Base-by-base conservation (phyloP, 2,797 vertebrate genomes). In the Tinamus major region DNA sequence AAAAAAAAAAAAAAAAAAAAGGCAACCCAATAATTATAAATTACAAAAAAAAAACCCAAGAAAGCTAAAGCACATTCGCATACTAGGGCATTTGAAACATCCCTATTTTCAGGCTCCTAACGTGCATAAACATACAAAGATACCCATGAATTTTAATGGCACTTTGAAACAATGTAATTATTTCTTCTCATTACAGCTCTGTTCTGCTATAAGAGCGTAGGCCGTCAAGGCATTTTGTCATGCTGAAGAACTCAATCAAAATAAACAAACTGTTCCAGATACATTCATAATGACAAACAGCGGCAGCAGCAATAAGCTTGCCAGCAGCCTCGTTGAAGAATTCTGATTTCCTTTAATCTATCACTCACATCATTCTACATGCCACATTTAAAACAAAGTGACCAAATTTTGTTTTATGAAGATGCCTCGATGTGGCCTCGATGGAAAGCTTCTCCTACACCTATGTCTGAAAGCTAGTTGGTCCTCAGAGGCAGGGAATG, bases 101-200 rank as follows among this genome's bases (percentile, higher is more conserved):
- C 62, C 80, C 72, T 91, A 55, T 61, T 86, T 78, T 94, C 83
- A 87, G 67, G 27, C 11, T 94, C 13, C 59, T 80, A 85, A 76
- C 62, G 53, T 78, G 70, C 89, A 89, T 63, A 91, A 92, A 35
- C 18, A 35, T 78, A 76, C 87, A 26, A 77, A 76, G 63, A 37
- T 70, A 69, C 33, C 13, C 11, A 69, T 55, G 62, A 92, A 85
- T 83, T 95, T 93, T 92, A 55, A 72, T 85, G 76, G 80, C 59
- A 76, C 2, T 26, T 83, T 65, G 90, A 92, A 63, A 83, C 35
- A 92, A 83, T 21, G 3, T 48, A 76, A 87, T 76, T 68, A 90
- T 93, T 84, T 91, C 69, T 87, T 91, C 64, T 55, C 59, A 89
- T 79, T 94, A 79, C 8, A 76, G 35, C 23, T 89, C 71, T 83